Evolutionary conservation across 2,888 invertebrate genomes (phyloP).

Genomic region (Litoditis marina): DNA sequence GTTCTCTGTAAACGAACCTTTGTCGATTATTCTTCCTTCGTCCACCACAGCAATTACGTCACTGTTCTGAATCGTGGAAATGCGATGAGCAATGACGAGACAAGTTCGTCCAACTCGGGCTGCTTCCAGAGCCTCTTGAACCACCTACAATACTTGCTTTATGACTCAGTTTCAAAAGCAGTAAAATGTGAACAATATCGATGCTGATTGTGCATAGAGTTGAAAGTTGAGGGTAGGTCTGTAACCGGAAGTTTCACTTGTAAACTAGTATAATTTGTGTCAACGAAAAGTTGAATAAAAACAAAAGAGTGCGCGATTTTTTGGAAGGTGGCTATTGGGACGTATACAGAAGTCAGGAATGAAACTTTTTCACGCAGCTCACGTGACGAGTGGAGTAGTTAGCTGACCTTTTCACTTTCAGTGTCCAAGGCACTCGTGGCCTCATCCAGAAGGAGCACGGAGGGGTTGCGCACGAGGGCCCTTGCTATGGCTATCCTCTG

Average conservation of each 20-base stretch:
- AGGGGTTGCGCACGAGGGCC: constrained; percentile 43
- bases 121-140: constrained; percentile 80
- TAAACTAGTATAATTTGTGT: background rate
- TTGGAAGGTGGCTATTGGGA: too few relatives aligned
- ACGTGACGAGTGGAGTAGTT: too few relatives aligned
- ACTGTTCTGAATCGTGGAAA: constrained; percentile 57
- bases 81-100: constrained; percentile 57
- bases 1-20: too few relatives aligned
- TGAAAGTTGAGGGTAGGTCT: constrained; percentile 42
- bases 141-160: constrained; percentile 61
- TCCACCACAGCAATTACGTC: constrained; percentile 47
- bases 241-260: background rate
- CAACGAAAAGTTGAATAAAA: too few relatives aligned
- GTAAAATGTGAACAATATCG: constrained; percentile 4
- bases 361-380: too few relatives aligned
- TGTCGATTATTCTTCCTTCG: constrained; percentile 39
- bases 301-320: too few relatives aligned
- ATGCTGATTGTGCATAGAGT: too few relatives aligned
- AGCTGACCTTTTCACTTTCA: constrained; percentile 46
- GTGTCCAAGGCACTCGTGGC: constrained; percentile 50
- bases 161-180: constrained; percentile 6
- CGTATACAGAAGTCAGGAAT: too few relatives aligned
- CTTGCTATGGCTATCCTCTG: constrained; percentile 62
- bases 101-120: constrained; percentile 69
- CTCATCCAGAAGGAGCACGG: constrained; percentile 44